phyloP scores from a whole-genome alignment of 2,888 invertebrate genomes.

The Drosophila subsilvestris region DNA sequence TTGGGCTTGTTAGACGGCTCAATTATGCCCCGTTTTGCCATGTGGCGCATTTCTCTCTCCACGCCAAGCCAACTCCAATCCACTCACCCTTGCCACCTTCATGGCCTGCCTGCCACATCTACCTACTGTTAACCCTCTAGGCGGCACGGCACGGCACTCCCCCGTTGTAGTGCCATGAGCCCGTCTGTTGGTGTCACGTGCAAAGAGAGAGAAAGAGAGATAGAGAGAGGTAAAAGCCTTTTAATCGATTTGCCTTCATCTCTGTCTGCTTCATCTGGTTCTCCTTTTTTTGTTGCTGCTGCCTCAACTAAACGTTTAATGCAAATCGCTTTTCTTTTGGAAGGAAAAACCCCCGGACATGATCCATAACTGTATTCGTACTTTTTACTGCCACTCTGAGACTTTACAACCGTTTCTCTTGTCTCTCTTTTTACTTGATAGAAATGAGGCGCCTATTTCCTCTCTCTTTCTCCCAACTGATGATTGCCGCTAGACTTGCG shows the following conservation, averaged over 20 bases:
- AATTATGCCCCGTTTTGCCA: constrained; percentile 77
- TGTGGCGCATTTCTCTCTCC: constrained; percentile 59
- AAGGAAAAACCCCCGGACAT: constrained; percentile 24
- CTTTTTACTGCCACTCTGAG: not conserved
- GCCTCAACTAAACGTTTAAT: constrained; percentile 73
- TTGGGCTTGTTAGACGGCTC: constrained; percentile 79
- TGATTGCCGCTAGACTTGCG: not conserved
- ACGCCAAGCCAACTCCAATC: not conserved
- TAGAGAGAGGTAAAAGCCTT: constrained; percentile 54
- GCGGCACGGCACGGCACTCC: not conserved
- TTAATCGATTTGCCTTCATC: constrained; percentile 70
- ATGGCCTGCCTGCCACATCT: constrained; percentile 12
- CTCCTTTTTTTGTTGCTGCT: constrained; percentile 6
- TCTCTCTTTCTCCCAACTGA: not conserved
- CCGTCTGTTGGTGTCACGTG: constrained; percentile 54
- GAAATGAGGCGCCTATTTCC: not conserved
- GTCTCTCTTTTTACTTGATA: not conserved
- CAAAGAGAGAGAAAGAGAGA: constrained; percentile 11
- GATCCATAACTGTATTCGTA: constrained; percentile 9
- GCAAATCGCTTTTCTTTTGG: constrained; percentile 52
- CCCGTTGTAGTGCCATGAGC: not conserved
- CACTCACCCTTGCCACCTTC: constrained; percentile 5
- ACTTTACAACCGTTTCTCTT: not conserved
- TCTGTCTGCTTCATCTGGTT: constrained; percentile 12
- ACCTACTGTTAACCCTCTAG: constrained; percentile 4